Evolutionary conservation across 2,113 vertebrate genomes (phyloP).

Genomic region (Mustela lutreola): DNA sequence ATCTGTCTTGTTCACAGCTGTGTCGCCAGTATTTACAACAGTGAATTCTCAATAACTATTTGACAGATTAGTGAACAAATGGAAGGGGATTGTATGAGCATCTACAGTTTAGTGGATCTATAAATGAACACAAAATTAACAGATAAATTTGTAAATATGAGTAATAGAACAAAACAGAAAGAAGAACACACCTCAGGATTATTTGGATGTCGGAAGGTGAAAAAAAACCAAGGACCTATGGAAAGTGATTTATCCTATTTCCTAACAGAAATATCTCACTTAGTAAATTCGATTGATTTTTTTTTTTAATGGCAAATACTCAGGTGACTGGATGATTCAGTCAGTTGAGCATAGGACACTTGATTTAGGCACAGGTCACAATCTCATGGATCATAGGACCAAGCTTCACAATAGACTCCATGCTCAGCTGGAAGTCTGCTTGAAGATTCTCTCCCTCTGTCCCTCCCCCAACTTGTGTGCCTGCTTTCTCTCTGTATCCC

Average conservation of each 20-base stretch:
- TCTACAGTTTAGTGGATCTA: neutral
- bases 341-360: neutral
- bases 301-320: neutral
- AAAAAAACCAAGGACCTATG: neutral
- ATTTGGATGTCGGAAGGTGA: neutral
- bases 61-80: neutral
- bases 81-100: neutral
- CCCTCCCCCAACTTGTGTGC: neutral
- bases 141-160: neutral
- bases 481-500: neutral
- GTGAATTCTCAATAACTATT: neutral
- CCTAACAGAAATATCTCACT: neutral
- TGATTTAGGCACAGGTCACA: neutral
- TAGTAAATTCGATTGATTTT: conserved; percentile 4
- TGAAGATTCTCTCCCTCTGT: neutral
- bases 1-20: neutral
- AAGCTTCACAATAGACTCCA: neutral
- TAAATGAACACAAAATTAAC: neutral
- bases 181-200: neutral
- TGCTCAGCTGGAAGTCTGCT: neutral
- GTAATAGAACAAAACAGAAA: neutral
- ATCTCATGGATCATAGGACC: neutral
- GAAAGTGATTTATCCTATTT: neutral
- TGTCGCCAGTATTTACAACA: neutral
- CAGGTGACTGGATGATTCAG: neutral